A percentile compares a stretch with the other conserved stretches of the same genome.
phyloP scores from a whole-genome alignment of 2,888 invertebrate genomes.

The Thysanoteuthis rhombus region DNA sequence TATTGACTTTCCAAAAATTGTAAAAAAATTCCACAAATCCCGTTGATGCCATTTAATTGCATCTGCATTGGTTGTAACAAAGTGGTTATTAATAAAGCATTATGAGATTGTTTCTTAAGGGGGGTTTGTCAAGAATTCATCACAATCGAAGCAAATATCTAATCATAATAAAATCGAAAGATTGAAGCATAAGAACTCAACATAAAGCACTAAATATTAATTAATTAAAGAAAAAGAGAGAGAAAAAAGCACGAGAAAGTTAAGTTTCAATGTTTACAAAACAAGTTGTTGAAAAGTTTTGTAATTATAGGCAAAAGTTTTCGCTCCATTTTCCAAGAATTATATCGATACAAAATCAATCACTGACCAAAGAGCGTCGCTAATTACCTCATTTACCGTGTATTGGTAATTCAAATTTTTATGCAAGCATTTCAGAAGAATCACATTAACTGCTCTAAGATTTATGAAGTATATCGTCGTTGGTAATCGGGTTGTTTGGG shows the following conservation, averaged over 20 bases:
- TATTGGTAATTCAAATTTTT: not conserved
- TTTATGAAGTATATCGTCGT: not conserved
- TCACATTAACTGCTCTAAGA: not conserved
- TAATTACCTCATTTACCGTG: not conserved
- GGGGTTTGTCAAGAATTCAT: too few species aligned
- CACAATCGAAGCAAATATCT: too few species aligned
- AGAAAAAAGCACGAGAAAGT: not conserved
- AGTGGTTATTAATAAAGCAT: too few species aligned
- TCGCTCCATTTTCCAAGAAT: not conserved
- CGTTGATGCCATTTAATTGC: too few species aligned
- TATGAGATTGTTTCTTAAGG: too few species aligned
- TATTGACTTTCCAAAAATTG: too few species aligned
- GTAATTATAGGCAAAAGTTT: not conserved
- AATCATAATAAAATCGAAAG: too few species aligned
- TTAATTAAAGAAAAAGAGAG: not conserved
- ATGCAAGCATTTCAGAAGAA: not conserved
- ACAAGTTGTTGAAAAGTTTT: not conserved
- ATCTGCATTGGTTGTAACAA: too few species aligned
- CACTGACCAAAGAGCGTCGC: not conserved
- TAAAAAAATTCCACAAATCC: too few species aligned
- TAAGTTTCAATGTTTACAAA: not conserved
- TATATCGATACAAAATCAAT: not conserved
- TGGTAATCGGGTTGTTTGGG: not conserved
- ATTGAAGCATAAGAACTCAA: too few species aligned
- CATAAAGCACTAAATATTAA: too few species aligned